Evolutionary conservation across 1,140 invertebrate genomes (phyloP).

Genomic region (Drosophila athabasca): DNA sequence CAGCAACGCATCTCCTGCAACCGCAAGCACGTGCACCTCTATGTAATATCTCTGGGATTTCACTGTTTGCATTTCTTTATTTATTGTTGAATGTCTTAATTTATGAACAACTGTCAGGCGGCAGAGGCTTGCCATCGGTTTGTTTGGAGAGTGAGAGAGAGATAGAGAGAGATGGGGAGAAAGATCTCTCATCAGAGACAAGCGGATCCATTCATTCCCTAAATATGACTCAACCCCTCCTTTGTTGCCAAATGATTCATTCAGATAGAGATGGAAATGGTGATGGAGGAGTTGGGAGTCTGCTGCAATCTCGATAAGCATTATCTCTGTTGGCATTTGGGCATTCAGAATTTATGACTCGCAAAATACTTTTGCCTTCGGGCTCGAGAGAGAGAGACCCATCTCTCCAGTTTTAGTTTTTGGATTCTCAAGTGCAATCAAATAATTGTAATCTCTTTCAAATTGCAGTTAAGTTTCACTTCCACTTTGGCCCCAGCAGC

Average conservation of each 20-base stretch:
- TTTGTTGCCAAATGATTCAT: slow-evolving; percentile 56
- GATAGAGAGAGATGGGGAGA: neutral
- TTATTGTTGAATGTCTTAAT: slow-evolving; percentile 81
- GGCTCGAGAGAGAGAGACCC: neutral
- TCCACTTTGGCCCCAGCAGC: slow-evolving; percentile 29
- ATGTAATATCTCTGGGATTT: slow-evolving; percentile 11
- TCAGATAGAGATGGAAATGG: neutral
- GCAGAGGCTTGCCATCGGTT: slow-evolving; percentile 40
- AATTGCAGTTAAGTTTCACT: slow-evolving; percentile 66
- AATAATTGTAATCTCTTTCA: slow-evolving; percentile 79
- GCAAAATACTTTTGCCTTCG: slow-evolving; percentile 53
- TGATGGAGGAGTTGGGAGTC: slow-evolving; percentile 7
- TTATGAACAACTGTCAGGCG: slow-evolving; percentile 71
- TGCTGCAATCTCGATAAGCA: slow-evolving; percentile 60
- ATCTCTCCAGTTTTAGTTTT: neutral
- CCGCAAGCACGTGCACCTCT: slow-evolving; percentile 43
- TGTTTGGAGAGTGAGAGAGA: neutral
- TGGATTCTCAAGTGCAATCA: slow-evolving; percentile 55
- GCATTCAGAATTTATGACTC: slow-evolving; percentile 65
- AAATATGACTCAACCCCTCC: slow-evolving; percentile 32
- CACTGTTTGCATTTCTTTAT: slow-evolving; percentile 49
- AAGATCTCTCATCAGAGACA: slow-evolving; percentile 24
- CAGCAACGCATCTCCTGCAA: slow-evolving; percentile 12
- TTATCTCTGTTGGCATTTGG: slow-evolving; percentile 51
- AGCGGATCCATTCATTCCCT: slow-evolving; percentile 50